Base-by-base conservation (phyloP, 2,888 invertebrate species). In the Ypsolopha sequella region DNA sequence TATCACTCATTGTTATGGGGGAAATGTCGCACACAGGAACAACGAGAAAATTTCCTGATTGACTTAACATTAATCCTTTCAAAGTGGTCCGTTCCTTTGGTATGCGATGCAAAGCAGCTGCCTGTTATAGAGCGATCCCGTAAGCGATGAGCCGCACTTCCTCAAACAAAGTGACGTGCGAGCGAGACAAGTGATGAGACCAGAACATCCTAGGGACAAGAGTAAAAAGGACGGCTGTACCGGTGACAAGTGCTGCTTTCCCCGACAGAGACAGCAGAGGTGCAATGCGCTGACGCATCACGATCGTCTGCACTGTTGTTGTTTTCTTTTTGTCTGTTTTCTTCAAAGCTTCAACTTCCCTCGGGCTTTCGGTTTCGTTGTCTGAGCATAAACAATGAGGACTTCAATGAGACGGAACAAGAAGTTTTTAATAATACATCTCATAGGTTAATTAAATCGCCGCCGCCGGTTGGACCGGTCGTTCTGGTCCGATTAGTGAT, bases 1-100 rank as follows among this genome's bases (percentile, higher is more conserved):
- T 80, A 76, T 77, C 80, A 80, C 80, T 80, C 79, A 82, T 82
- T 80, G 81, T 80, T 80, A 82, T 81, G 81, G 76, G 71, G 68
- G 71, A 73, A 73, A 74, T 73, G 82, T 84, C 80, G 78, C 75
- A 79, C 81, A 73, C 79, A 68, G 66, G 59, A 65, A 64, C 61
- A 60, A 57, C 58, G 64, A 61, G 68, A 66, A 60, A 63, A 66
- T 73, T 66, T 66, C 71, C 65, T 70, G 68, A 65, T 66, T 65
- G 70, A 68, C 73, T 71, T 67, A 74, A 66, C 66, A 65, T 69
- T 67, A 60, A 66, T 59, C 63, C 70, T 68, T 73, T 76, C 76
- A 10, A 38, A 43, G 11, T 36, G 48, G 78, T 78, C 70, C 68
- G 63, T 62, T 46, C 38, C 45, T 46, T 72, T 66, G 72, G 70